Evolutionary conservation across 1,140 invertebrate genomes (phyloP).

Genomic region (Drosophila murphyi): DNA sequence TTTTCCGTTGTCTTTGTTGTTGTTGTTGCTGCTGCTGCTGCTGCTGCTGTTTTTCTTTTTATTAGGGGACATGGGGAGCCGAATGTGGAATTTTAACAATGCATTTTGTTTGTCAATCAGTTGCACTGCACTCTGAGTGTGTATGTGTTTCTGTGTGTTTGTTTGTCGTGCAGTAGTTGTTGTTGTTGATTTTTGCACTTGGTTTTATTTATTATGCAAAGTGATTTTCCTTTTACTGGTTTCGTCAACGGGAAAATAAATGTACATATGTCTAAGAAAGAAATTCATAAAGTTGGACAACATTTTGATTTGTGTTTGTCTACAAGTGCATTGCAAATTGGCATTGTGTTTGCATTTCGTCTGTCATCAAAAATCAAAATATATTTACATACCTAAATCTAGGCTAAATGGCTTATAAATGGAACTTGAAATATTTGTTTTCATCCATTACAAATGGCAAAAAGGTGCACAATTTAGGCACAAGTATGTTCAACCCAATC

Average conservation of each 20-base stretch:
- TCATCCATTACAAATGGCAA: too few species aligned
- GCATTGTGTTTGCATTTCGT: slow-evolving; percentile 8
- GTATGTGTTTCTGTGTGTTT: slow-evolving; percentile 10
- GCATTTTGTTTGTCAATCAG: slow-evolving; percentile 69
- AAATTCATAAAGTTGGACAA: slow-evolving; percentile 10
- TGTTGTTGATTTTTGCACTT: slow-evolving; percentile 69
- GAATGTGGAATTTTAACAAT: slow-evolving; percentile 62
- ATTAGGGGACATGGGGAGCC: slow-evolving; percentile 22
- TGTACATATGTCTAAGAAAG: neutral
- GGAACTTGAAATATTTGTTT: too few species aligned
- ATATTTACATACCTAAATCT: too few species aligned
- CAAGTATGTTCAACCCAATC: too few species aligned
- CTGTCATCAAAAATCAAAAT: too few species aligned
- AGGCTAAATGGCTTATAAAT: too few species aligned
- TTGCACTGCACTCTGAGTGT: slow-evolving; percentile 30
- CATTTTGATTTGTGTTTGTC: slow-evolving; percentile 60
- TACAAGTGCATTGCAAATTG: slow-evolving; percentile 36
- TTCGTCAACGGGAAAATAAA: slow-evolving; percentile 20
- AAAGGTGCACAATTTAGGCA: too few species aligned
- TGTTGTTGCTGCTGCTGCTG: neutral
- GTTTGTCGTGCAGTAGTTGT: slow-evolving; percentile 28
- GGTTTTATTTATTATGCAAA: slow-evolving; percentile 74
- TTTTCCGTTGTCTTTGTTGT: slow-evolving; percentile 38
- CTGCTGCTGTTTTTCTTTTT: neutral
- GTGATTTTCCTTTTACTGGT: slow-evolving; percentile 64